Percentiles rank a stretch among this genome's conserved stretches.
Evolutionary conservation across 2,888 invertebrate species (phyloP).

Genomic region (Scrobipalpa atriplicella): DNA sequence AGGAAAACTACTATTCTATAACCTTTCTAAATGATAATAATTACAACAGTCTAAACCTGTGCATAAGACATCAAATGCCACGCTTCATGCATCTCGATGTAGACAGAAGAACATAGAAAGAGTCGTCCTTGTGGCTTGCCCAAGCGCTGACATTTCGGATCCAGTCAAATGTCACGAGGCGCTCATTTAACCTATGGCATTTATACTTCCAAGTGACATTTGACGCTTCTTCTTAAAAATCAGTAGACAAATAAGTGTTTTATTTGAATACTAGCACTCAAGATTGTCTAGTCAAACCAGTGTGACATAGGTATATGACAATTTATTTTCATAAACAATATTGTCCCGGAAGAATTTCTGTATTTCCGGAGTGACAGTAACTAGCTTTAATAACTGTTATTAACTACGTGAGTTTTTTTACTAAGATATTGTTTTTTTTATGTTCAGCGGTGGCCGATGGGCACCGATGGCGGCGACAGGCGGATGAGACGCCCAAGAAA

Average conservation of each 20-base stretch:
- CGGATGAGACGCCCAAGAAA: conserved; percentile 87
- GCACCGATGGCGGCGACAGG: conserved; percentile 86
- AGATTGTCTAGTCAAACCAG: neutral
- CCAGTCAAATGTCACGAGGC: conserved; percentile 78
- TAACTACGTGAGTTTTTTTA: neutral
- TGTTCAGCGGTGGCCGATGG: conserved; percentile 70
- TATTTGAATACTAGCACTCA: neutral
- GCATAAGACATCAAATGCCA: conserved; percentile 75
- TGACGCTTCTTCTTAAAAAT: conserved; percentile 45
- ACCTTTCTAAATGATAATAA: conserved; percentile 73
- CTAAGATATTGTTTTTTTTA: conserved; percentile 35
- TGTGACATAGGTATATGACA: neutral
- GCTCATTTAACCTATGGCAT: conserved; percentile 77
- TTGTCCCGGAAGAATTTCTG: neutral
- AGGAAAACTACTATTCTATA: conserved; percentile 75
- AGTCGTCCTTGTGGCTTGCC: conserved; percentile 80
- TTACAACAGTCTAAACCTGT: conserved; percentile 67
- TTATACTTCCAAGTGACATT: conserved; percentile 68
- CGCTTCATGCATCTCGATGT: conserved; percentile 71
- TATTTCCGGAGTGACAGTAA: neutral
- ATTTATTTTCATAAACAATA: neutral
- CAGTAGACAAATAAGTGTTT: neutral
- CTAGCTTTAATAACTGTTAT: neutral
- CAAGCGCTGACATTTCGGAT: conserved; percentile 78
- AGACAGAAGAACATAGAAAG: conserved; percentile 75